Conservation (phyloP, 2,888 invertebrate genomes). For the Allophyes oxyacanthae region DNA sequence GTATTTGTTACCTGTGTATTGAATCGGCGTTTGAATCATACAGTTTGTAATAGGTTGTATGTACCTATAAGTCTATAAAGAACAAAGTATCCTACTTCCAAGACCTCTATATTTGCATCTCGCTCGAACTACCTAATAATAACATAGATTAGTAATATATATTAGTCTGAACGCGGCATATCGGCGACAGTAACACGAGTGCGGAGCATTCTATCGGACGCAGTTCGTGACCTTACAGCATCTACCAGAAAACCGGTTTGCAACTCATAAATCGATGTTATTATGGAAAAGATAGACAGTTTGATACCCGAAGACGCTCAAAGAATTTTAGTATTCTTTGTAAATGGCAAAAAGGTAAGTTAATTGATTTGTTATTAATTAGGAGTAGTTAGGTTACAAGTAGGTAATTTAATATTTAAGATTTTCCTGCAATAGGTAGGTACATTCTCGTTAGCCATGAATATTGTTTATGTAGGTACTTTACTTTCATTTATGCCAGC, state of each 20-base stretch:
- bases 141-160: conserved; percentile 3
- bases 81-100: too few relatives aligned
- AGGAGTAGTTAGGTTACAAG: too few relatives aligned
- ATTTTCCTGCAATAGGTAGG: too few relatives aligned
- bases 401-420: too few relatives aligned
- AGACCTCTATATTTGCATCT: too few relatives aligned
- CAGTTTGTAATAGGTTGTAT: too few relatives aligned
- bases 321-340: conserved; percentile 87
- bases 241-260: conserved; percentile 33
- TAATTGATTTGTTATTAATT: neutral
- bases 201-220: conserved; percentile 47
- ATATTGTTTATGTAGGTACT: too few relatives aligned
- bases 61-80: too few relatives aligned
- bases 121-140: neutral
- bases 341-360: conserved; percentile 90
- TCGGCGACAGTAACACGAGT: conserved; percentile 49
- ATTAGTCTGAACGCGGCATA: conserved; percentile 7
- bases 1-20: too few relatives aligned
- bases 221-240: neutral
- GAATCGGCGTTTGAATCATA: too few relatives aligned
- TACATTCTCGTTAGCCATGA: too few relatives aligned
- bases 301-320: conserved; percentile 68
- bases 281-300: conserved; percentile 38
- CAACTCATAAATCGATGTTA: neutral
- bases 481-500: too few relatives aligned